Base-by-base conservation (phyloP, 2,113 vertebrate genomes). In the human (Homo sapiens) region DNA sequence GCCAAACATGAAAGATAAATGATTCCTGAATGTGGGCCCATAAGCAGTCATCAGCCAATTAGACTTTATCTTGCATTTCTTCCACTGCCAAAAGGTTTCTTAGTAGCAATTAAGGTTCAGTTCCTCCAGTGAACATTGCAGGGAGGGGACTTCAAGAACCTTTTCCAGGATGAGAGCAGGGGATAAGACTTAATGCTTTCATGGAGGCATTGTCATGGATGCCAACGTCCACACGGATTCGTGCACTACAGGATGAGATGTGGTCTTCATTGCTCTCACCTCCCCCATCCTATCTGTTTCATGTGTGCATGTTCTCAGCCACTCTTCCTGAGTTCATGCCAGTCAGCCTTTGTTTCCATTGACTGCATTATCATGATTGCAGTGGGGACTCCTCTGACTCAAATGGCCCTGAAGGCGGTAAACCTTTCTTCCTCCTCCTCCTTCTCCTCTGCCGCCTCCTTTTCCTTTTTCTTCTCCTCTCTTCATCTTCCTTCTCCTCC, bases 161-260 rank as follows among this genome's bases (percentile, higher is more conserved):
- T 6, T 25, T 35, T 30, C 22, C 13, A 2, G 9, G 2, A 6
- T 1, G 11, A 22, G 27, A 30, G 45, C 23, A 1, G 11, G 2
- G 12, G 43, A 17, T 1, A 20, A 38, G 11, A 4, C 25, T 11
- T 14, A 0, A 1, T 0, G 4, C 3, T 64, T 52, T n/a, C n/a
- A 1, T 1, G 22, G 45, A 2, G 0, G 5, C 1, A 3, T 30
- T 2, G 40, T 0, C 8, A 18, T 35, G 43, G 3, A 12, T 66
- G 38, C 22, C 81, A 6, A 3, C 0, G 38, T 18, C 17, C 7
- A 57, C 18, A 57, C 8, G 57, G 57, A 59, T 59, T 59, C 22
- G 3, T 59, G 57, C 57, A 23, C 57, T 59, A 2, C 57, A 59
- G 57, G 57, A 59, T 59, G 57, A 59, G 22, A 8, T 23, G 57